A percentile compares a stretch with the other conserved stretches of the same genome.
phyloP scores from a whole-genome alignment of 2,113 vertebrate genomes.

The Vulpes ferrilata region DNA sequence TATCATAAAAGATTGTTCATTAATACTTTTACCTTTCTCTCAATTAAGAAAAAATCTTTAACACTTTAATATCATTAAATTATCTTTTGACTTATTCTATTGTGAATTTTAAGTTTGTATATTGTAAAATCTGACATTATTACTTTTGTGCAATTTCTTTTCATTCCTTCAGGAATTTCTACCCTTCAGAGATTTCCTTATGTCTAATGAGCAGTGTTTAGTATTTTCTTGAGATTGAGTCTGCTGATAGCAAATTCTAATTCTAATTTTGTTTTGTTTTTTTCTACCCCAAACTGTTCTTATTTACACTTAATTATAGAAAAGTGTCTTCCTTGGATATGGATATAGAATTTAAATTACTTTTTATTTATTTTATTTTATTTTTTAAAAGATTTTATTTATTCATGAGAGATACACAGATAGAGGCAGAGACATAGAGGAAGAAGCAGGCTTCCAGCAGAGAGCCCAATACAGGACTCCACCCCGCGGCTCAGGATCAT shows the following conservation, averaged over 20 bases:
- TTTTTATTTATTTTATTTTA: background rate
- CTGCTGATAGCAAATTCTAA: background rate
- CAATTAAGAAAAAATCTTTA: background rate
- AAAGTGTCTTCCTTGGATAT: background rate
- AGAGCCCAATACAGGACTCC: too few species aligned
- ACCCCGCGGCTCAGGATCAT: too few species aligned
- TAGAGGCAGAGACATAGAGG: too few species aligned
- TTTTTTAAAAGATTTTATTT: too few species aligned
- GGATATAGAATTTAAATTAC: background rate
- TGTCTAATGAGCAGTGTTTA: background rate
- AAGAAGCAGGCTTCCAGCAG: too few species aligned
- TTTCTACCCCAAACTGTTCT: background rate
- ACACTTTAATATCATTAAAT: background rate
- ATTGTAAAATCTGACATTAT: background rate
- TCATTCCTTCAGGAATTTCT: background rate
- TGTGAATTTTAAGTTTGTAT: background rate
- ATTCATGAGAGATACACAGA: too few species aligned
- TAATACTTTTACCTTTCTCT: background rate
- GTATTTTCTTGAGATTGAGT: background rate
- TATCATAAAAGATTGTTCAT: background rate
- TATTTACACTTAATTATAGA: background rate
- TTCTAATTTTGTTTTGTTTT: background rate
- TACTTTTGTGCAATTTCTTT: background rate
- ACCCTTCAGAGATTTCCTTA: slow-evolving; percentile 1
- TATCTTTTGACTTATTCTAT: background rate